phyloP scores from a whole-genome alignment of 2,888 invertebrate species.

The Diaperis boleti region DNA sequence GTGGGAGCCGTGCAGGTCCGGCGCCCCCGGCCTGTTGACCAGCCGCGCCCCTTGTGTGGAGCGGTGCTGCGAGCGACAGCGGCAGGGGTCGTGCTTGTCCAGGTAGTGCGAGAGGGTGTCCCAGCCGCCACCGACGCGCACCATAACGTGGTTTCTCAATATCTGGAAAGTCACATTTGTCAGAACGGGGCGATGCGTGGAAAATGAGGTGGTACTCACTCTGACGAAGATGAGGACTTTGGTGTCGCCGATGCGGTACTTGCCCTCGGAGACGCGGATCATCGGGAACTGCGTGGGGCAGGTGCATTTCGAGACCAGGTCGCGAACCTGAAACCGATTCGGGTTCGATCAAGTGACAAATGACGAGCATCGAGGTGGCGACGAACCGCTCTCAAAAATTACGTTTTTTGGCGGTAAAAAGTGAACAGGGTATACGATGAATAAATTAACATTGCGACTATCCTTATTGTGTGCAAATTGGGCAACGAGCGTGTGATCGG shows the following conservation, averaged over 20 bases:
- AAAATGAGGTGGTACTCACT: slow-evolving; percentile 73
- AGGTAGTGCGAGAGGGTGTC: slow-evolving; percentile 96
- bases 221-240: slow-evolving; percentile 95
- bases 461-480: too few species aligned
- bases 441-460: too few species aligned
- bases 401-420: too few species aligned
- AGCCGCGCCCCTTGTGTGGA: slow-evolving; percentile 85
- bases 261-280: slow-evolving; percentile 96
- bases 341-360: too few species aligned
- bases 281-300: slow-evolving; percentile 98
- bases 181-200: too few species aligned
- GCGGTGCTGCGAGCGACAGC: slow-evolving; percentile 87
- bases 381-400: too few species aligned
- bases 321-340: slow-evolving; percentile 85
- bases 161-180: slow-evolving; percentile 75
- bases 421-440: too few species aligned
- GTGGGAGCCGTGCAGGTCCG: slow-evolving; percentile 84
- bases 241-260: slow-evolving; percentile 96
- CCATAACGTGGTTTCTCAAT: slow-evolving; percentile 97
- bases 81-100: slow-evolving; percentile 97
- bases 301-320: slow-evolving; percentile 91
- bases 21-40: slow-evolving; percentile 73
- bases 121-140: slow-evolving; percentile 97
- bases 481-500: too few species aligned
- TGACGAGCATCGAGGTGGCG: too few species aligned